Evolutionary conservation across 2,113 vertebrate genomes (phyloP), one percentile per base, ranked within the genome.

Genomic region (Symphodus melops): DNA sequence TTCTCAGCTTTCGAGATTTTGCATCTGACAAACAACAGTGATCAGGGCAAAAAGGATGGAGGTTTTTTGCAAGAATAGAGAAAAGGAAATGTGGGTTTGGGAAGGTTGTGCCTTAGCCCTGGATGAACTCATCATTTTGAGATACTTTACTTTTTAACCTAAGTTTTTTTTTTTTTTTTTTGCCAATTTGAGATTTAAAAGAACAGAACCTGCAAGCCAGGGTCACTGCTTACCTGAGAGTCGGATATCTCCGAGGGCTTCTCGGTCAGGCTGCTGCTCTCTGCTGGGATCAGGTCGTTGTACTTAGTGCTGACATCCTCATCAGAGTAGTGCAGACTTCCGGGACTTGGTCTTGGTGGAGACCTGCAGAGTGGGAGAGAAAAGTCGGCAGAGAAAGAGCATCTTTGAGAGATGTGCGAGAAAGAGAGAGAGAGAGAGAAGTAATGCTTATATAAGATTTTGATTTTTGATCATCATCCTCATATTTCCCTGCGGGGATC

Each of bases 231-330:
- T 89, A 98, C 98, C 98, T 99, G 97, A 7, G 98, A 99, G 91
- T 99, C 98, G 0, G 97, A 99, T 87, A 99, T 93, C 89, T 99
- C 98, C 0, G 98, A 98, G 70, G 98, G 98, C 80, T 99, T 99
- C 92, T 99, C 98, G 0, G 97, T 99, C 77, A 99, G 94, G 81
- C 98, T 99, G 94, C 97, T 97, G 95, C 96, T 99, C 92, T 99
- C 98, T 0, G 97, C 96, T 0, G 97, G 97, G 90, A 98, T 97
- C 86, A 99, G 95, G 91, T 99, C 98, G 0, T 99, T 99, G 88
- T 99, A 99, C 73, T 99, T 99, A 56, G 93, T 88, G 90, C 96
- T 96, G 87, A 99, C 96, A 0, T 99, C 98, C 90, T 99, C 98
- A 2, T 99, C 98, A 0, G 98, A 99, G 89, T 99, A 99, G 89